Percentiles rank a stretch among this genome's conserved stretches.
Conservation (phyloP, 2,797 vertebrate genomes). For the Acanthurus tractus region DNA sequence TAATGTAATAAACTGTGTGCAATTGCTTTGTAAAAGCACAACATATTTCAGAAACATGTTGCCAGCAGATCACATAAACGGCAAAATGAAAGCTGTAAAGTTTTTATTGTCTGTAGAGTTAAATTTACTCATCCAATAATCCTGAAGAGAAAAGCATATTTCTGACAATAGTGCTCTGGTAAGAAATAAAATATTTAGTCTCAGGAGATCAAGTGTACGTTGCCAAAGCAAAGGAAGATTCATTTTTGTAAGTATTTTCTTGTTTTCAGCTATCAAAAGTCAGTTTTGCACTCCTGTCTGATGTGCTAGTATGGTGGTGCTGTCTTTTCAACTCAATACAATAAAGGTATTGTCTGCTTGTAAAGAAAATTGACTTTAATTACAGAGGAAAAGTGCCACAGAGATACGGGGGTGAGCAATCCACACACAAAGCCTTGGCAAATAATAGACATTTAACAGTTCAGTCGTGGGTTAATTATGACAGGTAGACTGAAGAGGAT, state of each 20-base stretch:
- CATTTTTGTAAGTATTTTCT: constrained; percentile 30
- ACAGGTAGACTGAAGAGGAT: constrained; percentile 64
- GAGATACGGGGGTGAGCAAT: constrained; percentile 54
- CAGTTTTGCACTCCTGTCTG: constrained; percentile 31
- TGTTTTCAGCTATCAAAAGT: constrained; percentile 48
- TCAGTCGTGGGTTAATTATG: constrained; percentile 65
- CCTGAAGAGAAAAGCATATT: constrained; percentile 28
- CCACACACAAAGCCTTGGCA: constrained; percentile 63
- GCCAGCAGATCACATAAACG: constrained; percentile 38
- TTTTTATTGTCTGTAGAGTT: constrained; percentile 43
- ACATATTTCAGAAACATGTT: constrained; percentile 47
- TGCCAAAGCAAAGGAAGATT: constrained; percentile 23
- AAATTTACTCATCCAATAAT: constrained; percentile 62
- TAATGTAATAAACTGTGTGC: constrained; percentile 19
- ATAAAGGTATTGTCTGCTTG: constrained; percentile 66
- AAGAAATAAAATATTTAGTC: constrained; percentile 39
- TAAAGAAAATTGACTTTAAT: constrained; percentile 69
- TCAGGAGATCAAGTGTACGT: constrained; percentile 14
- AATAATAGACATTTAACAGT: constrained; percentile 67
- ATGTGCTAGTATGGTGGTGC: constrained; percentile 29
- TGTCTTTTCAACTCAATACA: constrained; percentile 64
- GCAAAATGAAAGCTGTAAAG: constrained; percentile 58
- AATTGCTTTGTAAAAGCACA: constrained; percentile 31
- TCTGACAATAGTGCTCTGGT: constrained; percentile 21
- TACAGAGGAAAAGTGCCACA: constrained; percentile 50